A percentile compares a stretch with the other conserved stretches of the same genome.
Conservation (phyloP, 1,140 invertebrate species). For the Trichogramma pretiosum region DNA sequence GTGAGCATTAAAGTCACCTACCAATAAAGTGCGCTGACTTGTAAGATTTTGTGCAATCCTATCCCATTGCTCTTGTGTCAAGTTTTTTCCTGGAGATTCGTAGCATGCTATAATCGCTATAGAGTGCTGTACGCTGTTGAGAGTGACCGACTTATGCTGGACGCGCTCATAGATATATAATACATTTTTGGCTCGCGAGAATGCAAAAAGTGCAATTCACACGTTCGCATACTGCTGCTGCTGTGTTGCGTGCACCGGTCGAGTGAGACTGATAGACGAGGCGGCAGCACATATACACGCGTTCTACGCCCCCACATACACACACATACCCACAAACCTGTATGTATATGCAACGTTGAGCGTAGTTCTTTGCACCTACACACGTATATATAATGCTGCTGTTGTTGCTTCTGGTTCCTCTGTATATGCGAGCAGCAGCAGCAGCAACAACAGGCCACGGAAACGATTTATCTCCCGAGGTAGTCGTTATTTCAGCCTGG, state of each 20-base stretch:
- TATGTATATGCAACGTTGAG: no score
- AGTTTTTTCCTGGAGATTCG: not conserved
- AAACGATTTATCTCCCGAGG: conserved; percentile 35
- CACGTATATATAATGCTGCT: no score
- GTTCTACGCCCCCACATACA: no score
- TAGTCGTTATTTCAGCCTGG: conserved; percentile 35
- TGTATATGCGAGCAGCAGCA: no score
- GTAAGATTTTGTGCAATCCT: not conserved
- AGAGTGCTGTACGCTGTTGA: not conserved
- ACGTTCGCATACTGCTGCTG: no score
- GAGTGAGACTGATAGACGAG: not conserved
- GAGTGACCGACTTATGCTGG: no score
- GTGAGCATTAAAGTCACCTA: conserved; percentile 3
- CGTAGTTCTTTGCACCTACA: no score
- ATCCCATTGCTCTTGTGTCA: not conserved
- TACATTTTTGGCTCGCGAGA: not conserved
- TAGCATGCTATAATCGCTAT: not conserved
- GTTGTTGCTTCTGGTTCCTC: no score
- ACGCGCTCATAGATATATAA: no score
- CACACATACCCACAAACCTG: no score
- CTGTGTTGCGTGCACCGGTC: not conserved
- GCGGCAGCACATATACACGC: no score
- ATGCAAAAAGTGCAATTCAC: not conserved
- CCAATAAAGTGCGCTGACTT: not conserved
- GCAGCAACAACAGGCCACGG: conserved; percentile 27